phyloP scores from a whole-genome alignment of 2,797 vertebrate genomes.

The Enteromius trimaculatus region DNA sequence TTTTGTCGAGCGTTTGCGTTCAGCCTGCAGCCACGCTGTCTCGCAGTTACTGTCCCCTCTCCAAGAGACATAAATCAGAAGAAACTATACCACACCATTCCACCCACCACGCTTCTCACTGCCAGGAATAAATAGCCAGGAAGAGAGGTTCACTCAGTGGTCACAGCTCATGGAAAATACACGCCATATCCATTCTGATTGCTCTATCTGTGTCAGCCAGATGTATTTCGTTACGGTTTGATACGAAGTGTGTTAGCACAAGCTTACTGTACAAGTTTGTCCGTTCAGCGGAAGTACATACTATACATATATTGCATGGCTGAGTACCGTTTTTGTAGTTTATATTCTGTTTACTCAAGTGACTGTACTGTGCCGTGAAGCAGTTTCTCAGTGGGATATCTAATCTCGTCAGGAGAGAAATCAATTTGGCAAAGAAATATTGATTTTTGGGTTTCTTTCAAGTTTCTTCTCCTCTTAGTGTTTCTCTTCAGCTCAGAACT shows the following conservation, averaged over 20 bases:
- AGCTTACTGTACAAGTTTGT: slow-evolving; percentile 7
- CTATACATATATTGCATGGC: slow-evolving; percentile 26
- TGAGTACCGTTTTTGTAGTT: slow-evolving; percentile 23
- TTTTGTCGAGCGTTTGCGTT: slow-evolving; percentile 52
- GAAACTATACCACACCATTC: slow-evolving; percentile 43
- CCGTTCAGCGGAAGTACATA: slow-evolving; percentile 13
- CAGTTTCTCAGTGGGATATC: slow-evolving; percentile 30
- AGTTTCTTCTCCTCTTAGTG: slow-evolving; percentile 8
- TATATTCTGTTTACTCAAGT: slow-evolving; percentile 38
- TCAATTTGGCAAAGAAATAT: slow-evolving; percentile 44
- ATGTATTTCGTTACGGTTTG: slow-evolving; percentile 44
- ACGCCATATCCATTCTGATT: slow-evolving; percentile 47
- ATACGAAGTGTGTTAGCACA: slow-evolving; percentile 47
- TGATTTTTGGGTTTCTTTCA: slow-evolving; percentile 39
- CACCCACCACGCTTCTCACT: slow-evolving; percentile 21
- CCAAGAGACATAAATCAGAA: slow-evolving; percentile 48
- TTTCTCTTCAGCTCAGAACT: slow-evolving; percentile 3
- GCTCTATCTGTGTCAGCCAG: slow-evolving; percentile 52
- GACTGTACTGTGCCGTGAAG: slow-evolving; percentile 24
- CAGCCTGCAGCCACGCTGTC: slow-evolving; percentile 41
- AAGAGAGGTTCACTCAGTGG: slow-evolving; percentile 50
- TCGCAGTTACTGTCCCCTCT: slow-evolving; percentile 24
- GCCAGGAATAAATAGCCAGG: slow-evolving; percentile 50
- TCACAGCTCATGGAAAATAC: slow-evolving; percentile 37
- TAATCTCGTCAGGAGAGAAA: slow-evolving; percentile 15